phyloP scores from a whole-genome alignment of 2,888 invertebrate genomes.

The Bimastos eiseni region DNA sequence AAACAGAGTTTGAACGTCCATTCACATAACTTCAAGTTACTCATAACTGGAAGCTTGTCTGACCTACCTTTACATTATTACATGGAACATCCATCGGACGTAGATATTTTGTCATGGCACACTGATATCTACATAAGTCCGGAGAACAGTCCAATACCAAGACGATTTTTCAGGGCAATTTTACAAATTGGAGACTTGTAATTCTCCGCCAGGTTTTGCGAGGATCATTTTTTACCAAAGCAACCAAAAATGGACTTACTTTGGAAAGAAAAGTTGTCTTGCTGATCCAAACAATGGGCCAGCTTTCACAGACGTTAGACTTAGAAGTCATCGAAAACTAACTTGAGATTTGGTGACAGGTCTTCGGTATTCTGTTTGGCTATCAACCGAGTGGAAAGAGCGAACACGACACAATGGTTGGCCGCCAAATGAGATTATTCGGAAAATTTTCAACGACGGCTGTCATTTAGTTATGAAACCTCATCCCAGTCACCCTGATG shows the following conservation, averaged over 20 bases:
- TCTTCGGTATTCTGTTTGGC: background rate
- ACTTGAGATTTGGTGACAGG: background rate
- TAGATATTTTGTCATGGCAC: background rate
- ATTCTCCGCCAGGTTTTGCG: background rate
- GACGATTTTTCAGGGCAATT: background rate
- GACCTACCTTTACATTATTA: background rate
- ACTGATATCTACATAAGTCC: background rate
- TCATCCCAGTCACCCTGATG: slow-evolving; percentile 9
- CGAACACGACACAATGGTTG: background rate
- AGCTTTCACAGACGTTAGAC: background rate
- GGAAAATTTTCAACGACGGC: background rate
- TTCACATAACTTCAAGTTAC: too few relatives aligned
- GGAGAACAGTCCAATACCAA: background rate
- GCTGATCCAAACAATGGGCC: background rate
- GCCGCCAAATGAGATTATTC: background rate
- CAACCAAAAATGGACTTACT: background rate
- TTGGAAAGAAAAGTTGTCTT: background rate
- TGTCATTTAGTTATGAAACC: slow-evolving; percentile 1
- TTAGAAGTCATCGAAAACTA: background rate
- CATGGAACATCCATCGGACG: background rate
- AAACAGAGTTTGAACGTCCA: too few relatives aligned
- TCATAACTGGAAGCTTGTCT: background rate
- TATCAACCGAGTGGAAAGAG: background rate
- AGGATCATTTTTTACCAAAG: background rate
- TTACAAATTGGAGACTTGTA: background rate